Base-by-base conservation (phyloP, 2,888 invertebrate genomes). In the Drosophila histrio region DNA sequence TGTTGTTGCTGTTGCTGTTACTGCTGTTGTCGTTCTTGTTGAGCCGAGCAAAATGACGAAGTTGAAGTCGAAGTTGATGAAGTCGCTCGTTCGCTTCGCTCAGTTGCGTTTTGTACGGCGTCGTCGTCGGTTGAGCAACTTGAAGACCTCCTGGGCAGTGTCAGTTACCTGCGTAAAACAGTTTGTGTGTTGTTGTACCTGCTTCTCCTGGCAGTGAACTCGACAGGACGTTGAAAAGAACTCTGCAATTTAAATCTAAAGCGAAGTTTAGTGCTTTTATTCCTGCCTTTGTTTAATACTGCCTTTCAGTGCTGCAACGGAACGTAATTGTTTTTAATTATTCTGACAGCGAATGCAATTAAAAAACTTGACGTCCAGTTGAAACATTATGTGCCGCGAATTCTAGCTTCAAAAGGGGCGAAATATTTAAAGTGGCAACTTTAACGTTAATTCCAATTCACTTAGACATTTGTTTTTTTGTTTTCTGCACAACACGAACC, bases 101-200 rank as follows among this genome's bases (percentile, higher is more conserved):
- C 79, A 80, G 83, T 80, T 79, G 66, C 66, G 71, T 67, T 80
- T 61, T 19, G 79, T 64, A 38, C 54, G 67, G 71, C 67, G 44
- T 61, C 50, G 54, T 38, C 38, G 63, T 52, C 63, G 60, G 75
- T 74, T 53, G 38, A 13, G 21, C 34, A 28, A 22, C 15, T 13
- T 39, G 28, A 17, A 57, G 30, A 43, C 32, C 28, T 36, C 24
- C 22, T 21, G 21, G 17, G 15, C 49, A 22, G 15, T n/a, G 22
- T 46, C 19, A 43, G 22, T 49, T 43, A 17, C 28, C 26, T 38
- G 11, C 24, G 13, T 43, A 9, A 17, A 28, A 50, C 19, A 1
- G 38, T 50, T 52, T 61, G 24, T 36, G 11, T 43, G 46, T 32
- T 32, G 30, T 38, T 47, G 24, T 39, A 41, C 50, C 44, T 47